Conservation (phyloP, 2,113 vertebrate genomes). For the Ascaphus truei region DNA sequence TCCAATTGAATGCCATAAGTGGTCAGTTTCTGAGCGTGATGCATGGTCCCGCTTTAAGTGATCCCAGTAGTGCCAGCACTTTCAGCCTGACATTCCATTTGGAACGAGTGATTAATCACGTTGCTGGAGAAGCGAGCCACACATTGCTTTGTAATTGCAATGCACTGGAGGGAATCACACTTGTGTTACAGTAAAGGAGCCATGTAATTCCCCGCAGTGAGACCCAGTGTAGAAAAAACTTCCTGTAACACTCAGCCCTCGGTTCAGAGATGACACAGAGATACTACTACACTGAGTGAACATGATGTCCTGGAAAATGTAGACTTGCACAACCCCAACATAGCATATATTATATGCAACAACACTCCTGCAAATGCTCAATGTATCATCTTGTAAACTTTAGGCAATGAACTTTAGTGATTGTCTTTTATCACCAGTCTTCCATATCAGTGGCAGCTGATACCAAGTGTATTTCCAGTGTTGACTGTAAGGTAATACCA, state of each 20-base stretch:
- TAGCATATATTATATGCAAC: too few species aligned
- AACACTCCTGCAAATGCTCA: too few species aligned
- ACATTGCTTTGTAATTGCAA: slow-evolving; percentile 12
- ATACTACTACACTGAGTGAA: too few species aligned
- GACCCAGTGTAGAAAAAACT: neutral
- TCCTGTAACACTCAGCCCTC: neutral
- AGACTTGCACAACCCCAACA: too few species aligned
- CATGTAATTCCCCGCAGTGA: neutral
- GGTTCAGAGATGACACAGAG: too few species aligned
- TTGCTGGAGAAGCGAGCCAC: neutral
- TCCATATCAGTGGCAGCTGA: too few species aligned
- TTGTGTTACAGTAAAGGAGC: neutral
- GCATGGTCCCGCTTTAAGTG: neutral
- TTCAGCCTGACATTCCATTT: neutral
- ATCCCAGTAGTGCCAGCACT: neutral
- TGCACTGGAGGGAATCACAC: slow-evolving; percentile 1
- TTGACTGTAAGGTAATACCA: too few species aligned
- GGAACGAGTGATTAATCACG: slow-evolving; percentile 12
- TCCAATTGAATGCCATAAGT: neutral
- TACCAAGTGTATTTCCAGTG: too few species aligned
- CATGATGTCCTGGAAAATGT: too few species aligned
- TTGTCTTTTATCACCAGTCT: too few species aligned
- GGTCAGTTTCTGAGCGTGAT: neutral
- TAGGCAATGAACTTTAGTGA: too few species aligned
- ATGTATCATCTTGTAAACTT: too few species aligned